A percentile compares a stretch with the other conserved stretches of the same genome.
phyloP scores from a whole-genome alignment of 2,888 invertebrate species.

The Stenolophus ochropezus region DNA sequence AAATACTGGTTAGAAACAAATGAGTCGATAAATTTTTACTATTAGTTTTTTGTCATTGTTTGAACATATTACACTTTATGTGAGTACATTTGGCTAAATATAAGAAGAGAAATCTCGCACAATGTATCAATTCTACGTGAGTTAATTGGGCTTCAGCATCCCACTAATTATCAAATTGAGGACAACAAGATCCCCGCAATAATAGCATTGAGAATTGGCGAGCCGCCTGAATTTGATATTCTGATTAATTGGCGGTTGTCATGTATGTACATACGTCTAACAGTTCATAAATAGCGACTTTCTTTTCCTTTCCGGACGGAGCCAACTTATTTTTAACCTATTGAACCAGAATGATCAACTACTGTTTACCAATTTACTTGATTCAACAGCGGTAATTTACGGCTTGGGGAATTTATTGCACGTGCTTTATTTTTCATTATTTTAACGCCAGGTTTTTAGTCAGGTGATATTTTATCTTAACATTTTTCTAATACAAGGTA shows the following conservation, averaged over 20 bases:
- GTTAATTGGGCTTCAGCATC: neutral
- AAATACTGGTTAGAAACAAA: too few relatives aligned
- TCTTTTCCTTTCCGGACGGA: neutral
- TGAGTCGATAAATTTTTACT: too few relatives aligned
- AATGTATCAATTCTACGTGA: neutral
- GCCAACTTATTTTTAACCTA: conserved; percentile 32
- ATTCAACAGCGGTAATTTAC: conserved; percentile 18
- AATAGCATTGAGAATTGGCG: conserved; percentile 40
- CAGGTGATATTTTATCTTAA: conserved; percentile 3
- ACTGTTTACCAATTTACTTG: conserved; percentile 26
- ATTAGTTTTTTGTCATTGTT: too few relatives aligned
- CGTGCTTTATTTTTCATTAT: neutral
- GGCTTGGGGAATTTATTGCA: conserved; percentile 5
- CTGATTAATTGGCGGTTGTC: conserved; percentile 43
- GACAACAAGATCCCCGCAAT: conserved; percentile 28
- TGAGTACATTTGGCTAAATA: too few relatives aligned
- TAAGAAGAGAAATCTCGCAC: too few relatives aligned
- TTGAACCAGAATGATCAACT: conserved; percentile 24
- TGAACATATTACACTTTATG: too few relatives aligned
- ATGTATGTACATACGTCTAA: conserved; percentile 45
- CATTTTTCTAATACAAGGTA: neutral
- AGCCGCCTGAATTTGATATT: conserved; percentile 32
- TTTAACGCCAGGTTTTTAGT: neutral
- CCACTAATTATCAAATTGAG: conserved; percentile 34
- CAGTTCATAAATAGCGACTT: conserved; percentile 44